Conservation (phyloP, 1,140 invertebrate genomes). For the Choristoneura fumiferana region DNA sequence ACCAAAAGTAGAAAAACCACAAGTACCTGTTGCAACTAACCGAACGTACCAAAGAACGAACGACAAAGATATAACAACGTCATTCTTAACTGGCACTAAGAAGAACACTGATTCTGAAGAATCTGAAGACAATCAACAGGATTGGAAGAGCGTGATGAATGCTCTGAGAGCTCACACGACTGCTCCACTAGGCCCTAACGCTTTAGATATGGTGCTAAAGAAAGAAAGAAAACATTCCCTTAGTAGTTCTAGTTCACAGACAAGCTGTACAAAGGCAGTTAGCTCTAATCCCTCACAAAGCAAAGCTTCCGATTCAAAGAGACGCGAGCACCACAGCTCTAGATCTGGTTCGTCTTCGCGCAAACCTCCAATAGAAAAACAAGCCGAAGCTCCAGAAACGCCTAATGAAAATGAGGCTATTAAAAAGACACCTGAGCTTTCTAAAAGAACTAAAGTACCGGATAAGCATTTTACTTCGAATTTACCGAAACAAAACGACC, state of each 20-base stretch:
- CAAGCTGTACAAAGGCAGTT: not conserved
- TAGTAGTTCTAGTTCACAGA: not conserved
- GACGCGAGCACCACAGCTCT: not conserved
- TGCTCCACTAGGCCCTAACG: constrained; percentile 53
- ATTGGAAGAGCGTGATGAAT: constrained; percentile 62
- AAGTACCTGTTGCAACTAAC: too few species aligned
- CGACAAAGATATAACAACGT: too few species aligned
- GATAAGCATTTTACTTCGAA: constrained; percentile 27
- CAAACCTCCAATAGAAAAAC: not conserved
- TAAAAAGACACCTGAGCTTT: constrained; percentile 15
- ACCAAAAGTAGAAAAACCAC: too few species aligned
- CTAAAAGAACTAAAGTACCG: not conserved
- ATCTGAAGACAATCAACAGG: constrained; percentile 22
- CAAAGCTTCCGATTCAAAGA: constrained; percentile 3
- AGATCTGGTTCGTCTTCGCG: not conserved
- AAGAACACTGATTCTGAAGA: constrained; percentile 18
- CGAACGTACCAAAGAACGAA: too few species aligned
- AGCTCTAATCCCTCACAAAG: not conserved
- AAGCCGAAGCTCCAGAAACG: not conserved
- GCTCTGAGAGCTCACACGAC: constrained; percentile 59
- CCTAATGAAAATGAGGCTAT: not conserved
- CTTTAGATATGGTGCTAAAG: constrained; percentile 52
- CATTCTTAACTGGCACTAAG: too few species aligned
- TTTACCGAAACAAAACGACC: constrained; percentile 35
- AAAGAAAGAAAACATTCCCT: constrained; percentile 30